Percentiles rank a stretch among this genome's conserved stretches.
Evolutionary conservation across 2,888 invertebrate species (phyloP).

Genomic region (Poecilobothrus nobilitatus): DNA sequence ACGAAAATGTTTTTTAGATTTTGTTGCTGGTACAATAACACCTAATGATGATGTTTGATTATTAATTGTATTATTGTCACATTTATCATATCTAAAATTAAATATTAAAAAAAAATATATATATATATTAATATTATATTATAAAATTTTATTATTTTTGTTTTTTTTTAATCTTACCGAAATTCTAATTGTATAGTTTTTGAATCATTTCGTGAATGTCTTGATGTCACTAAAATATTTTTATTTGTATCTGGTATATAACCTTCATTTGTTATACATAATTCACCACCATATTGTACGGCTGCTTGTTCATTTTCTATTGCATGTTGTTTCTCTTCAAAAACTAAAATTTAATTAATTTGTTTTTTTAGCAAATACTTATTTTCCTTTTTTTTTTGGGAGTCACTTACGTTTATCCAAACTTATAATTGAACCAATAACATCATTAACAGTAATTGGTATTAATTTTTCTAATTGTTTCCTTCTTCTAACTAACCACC

Average conservation of each 20-base stretch:
- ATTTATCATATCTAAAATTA: constrained; percentile 39
- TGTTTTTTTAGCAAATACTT: constrained; percentile 16
- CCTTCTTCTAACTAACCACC: constrained; percentile 77
- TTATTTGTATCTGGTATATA: constrained; percentile 21
- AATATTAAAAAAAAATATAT: not conserved
- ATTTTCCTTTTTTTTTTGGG: not conserved
- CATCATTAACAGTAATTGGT: constrained; percentile 54
- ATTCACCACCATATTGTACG: constrained; percentile 31
- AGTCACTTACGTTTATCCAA: constrained; percentile 65
- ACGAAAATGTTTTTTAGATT: constrained; percentile 43
- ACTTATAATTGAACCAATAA: constrained; percentile 75
- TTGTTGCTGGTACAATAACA: constrained; percentile 35
- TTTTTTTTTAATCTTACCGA: constrained; percentile 36
- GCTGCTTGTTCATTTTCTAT: constrained; percentile 42
- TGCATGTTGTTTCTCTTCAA: constrained; percentile 58
- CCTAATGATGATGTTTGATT: constrained; percentile 18
- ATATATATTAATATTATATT: constrained; percentile 2
- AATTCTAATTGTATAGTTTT: constrained; percentile 56
- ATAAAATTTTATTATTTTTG: not conserved
- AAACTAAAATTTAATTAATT: constrained; percentile 48
- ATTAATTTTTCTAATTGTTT: constrained; percentile 53
- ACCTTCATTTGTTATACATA: constrained; percentile 32
- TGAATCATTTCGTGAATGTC: constrained; percentile 54
- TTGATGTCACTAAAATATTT: constrained; percentile 46
- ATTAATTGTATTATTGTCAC: constrained; percentile 29